Conservation (phyloP, 2,888 invertebrate species). For the Yponomeuta plumbellus region DNA sequence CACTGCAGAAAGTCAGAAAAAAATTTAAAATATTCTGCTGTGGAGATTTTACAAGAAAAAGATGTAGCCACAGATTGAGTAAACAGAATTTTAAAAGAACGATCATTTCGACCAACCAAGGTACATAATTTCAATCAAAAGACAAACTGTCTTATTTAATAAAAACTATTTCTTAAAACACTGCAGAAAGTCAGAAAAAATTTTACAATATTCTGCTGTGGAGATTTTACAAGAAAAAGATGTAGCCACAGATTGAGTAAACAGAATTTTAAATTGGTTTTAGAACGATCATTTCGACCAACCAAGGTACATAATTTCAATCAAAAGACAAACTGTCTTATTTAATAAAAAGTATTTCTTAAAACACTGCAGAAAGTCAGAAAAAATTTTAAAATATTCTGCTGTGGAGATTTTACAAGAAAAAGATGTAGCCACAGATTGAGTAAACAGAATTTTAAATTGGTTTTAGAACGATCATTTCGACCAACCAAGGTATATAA, state of each 20-base stretch:
- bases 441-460: neutral
- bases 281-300: too few relatives aligned
- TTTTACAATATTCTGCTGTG: too few relatives aligned
- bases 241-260: neutral
- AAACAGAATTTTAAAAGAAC: conserved; percentile 39
- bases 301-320: conserved; percentile 50
- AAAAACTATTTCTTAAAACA: too few relatives aligned
- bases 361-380: too few relatives aligned
- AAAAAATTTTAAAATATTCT: too few relatives aligned
- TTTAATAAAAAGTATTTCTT: too few relatives aligned
- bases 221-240: neutral
- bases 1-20: too few relatives aligned
- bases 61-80: neutral
- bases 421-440: neutral
- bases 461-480: conserved; percentile 59
- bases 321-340: too few relatives aligned
- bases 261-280: neutral
- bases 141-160: too few relatives aligned
- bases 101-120: conserved; percentile 69
- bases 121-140: conserved; percentile 35
- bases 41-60: neutral
- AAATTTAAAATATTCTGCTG: too few relatives aligned
- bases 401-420: neutral
- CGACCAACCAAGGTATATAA: conserved; percentile 70
- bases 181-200: too few relatives aligned